Percentiles rank a stretch among this genome's conserved stretches.
Evolutionary conservation across 1,140 invertebrate species (phyloP).

Genomic region (Lepidotrigona ventralis): DNA sequence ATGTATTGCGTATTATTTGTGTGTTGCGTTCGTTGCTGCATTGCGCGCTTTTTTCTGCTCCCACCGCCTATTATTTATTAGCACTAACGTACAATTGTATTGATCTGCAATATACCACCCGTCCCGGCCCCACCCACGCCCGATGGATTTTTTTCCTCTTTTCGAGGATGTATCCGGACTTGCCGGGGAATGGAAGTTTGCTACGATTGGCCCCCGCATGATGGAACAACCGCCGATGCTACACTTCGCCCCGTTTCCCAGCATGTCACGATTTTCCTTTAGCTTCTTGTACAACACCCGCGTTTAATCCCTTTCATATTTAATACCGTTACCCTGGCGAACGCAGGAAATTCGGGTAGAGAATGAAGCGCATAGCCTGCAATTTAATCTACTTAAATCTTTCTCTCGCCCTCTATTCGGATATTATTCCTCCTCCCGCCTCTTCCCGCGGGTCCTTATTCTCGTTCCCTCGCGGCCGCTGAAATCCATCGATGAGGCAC

Average conservation of each 20-base stretch:
- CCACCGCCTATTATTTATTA: conserved; percentile 81
- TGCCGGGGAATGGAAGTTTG: conserved; percentile 76
- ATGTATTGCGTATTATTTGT: conserved; percentile 81
- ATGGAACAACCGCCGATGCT: conserved; percentile 77
- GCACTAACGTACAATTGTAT: conserved; percentile 81
- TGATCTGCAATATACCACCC: conserved; percentile 80
- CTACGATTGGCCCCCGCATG: conserved; percentile 75
- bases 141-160: conserved; percentile 80
- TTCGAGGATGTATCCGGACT: conserved; percentile 79
- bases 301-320: conserved; percentile 55
- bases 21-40: conserved; percentile 80
- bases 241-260: conserved; percentile 55
- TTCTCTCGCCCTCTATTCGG: neutral
- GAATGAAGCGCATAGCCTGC: neutral
- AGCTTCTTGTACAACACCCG: conserved; percentile 44
- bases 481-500: neutral
- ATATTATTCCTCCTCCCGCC: too few species aligned
- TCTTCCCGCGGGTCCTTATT: neutral
- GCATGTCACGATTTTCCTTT: conserved; percentile 56
- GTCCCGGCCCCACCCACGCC: conserved; percentile 71
- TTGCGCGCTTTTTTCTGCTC: conserved; percentile 80
- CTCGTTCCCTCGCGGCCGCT: too few species aligned
- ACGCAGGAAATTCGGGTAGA: conserved; percentile 4
- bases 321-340: conserved; percentile 1
- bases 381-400: conserved; percentile 29